phyloP scores from a whole-genome alignment of 2,888 invertebrate species.

The Odontomyia ornata region DNA sequence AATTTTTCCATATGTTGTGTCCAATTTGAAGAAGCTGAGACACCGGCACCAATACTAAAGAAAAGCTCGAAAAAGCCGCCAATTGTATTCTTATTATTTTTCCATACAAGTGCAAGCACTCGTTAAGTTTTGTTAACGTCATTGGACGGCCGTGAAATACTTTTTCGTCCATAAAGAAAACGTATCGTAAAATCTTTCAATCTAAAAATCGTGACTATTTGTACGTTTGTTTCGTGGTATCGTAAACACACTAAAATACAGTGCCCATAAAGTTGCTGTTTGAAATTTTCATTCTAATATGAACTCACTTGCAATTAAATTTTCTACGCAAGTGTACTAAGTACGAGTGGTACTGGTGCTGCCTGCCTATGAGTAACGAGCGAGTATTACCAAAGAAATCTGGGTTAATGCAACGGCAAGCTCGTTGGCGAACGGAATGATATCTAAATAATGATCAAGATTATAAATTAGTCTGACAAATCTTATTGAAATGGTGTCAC shows the following conservation, averaged over 20 bases:
- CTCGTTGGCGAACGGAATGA: neutral
- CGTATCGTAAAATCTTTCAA: neutral
- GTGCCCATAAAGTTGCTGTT: neutral
- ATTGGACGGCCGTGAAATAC: conserved; percentile 30
- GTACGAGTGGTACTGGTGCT: neutral
- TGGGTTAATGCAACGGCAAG: neutral
- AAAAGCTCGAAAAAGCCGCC: too few relatives aligned
- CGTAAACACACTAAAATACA: neutral
- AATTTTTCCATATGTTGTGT: too few relatives aligned
- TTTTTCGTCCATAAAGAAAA: conserved; percentile 16
- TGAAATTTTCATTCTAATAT: neutral
- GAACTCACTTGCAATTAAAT: neutral
- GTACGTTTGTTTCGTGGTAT: neutral
- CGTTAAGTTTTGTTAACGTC: neutral
- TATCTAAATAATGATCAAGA: neutral
- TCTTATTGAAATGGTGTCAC: neutral
- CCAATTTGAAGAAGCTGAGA: too few relatives aligned
- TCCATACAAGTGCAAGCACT: neutral
- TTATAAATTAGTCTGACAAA: conserved; percentile 7
- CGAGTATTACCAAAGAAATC: neutral
- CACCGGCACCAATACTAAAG: too few relatives aligned
- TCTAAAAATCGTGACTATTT: conserved; percentile 3
- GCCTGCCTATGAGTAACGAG: neutral
- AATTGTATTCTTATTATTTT: too few relatives aligned
- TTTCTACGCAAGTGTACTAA: neutral